Percentiles rank a stretch among this genome's conserved stretches.
phyloP scores from a whole-genome alignment of 2,888 invertebrate species.

The Notodonta dromedarius region DNA sequence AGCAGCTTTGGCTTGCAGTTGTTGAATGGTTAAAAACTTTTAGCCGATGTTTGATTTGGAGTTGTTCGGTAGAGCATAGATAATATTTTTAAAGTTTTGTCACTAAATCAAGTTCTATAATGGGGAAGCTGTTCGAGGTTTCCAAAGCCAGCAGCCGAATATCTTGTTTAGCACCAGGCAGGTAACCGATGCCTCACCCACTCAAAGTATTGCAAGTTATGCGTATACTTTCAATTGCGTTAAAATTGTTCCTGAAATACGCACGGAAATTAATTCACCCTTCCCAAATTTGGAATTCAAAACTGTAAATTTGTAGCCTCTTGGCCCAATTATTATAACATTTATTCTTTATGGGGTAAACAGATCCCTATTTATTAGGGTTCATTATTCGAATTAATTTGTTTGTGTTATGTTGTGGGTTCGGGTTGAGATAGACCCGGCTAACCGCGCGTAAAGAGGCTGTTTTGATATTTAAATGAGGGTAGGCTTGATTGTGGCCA shows the following conservation, averaged over 20 bases:
- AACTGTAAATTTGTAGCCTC: slow-evolving; percentile 76
- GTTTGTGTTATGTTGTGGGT: slow-evolving; percentile 80
- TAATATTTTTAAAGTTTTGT: no score
- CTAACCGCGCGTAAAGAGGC: slow-evolving; percentile 68
- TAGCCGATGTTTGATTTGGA: no score
- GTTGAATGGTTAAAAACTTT: no score
- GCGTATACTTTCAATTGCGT: slow-evolving; percentile 59
- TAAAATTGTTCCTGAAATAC: slow-evolving; percentile 61
- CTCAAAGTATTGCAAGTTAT: neutral
- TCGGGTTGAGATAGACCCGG: slow-evolving; percentile 55
- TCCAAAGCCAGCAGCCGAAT: slow-evolving; percentile 4
- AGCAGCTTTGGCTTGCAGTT: no score
- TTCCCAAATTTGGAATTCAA: slow-evolving; percentile 69
- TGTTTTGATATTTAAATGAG: slow-evolving; percentile 83
- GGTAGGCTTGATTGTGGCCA: slow-evolving; percentile 75
- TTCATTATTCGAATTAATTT: slow-evolving; percentile 83
- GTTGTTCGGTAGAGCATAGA: no score
- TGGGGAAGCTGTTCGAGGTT: no score
- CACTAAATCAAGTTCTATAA: no score
- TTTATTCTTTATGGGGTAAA: slow-evolving; percentile 82
- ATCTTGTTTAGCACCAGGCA: neutral
- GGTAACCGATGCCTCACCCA: neutral
- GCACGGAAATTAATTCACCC: slow-evolving; percentile 76
- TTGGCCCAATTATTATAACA: slow-evolving; percentile 81
- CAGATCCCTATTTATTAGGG: slow-evolving; percentile 82